Conservation (phyloP, 2,113 vertebrate species). For the Oreochromis tanganicae region DNA sequence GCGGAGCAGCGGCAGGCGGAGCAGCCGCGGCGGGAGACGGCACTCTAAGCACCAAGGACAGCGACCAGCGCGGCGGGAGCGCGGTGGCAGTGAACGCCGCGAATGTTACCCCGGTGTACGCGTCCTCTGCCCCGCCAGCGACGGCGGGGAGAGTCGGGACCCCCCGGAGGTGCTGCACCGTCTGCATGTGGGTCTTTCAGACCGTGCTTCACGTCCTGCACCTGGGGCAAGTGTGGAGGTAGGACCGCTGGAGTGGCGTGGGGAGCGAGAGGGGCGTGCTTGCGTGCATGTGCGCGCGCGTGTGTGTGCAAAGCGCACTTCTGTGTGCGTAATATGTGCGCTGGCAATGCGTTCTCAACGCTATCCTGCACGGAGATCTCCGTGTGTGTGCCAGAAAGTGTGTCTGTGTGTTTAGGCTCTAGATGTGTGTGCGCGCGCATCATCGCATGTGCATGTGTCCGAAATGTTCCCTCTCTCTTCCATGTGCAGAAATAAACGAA, state of each 20-base stretch:
- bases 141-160: constrained; percentile 20
- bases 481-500: neutral
- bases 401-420: neutral
- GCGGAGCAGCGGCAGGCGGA: constrained; percentile 50
- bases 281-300: neutral
- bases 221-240: constrained; percentile 93
- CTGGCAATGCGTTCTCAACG: neutral
- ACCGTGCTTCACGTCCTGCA: constrained; percentile 87
- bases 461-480: neutral
- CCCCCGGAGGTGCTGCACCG: constrained; percentile 80
- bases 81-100: constrained; percentile 42
- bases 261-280: neutral
- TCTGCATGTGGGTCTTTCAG: constrained; percentile 87
- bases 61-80: constrained; percentile 58
- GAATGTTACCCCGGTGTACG: constrained; percentile 23
- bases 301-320: neutral
- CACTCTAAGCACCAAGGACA: constrained; percentile 73
- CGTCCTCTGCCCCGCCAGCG: constrained; percentile 44
- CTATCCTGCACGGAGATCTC: neutral
- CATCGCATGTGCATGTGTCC: neutral
- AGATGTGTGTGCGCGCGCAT: neutral
- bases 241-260: constrained; percentile 44
- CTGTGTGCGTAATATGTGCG: neutral
- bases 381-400: neutral
- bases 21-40: constrained; percentile 24